Evolutionary conservation across 2,888 invertebrate genomes (phyloP).

Genomic region (Protodeltote pygarga): DNA sequence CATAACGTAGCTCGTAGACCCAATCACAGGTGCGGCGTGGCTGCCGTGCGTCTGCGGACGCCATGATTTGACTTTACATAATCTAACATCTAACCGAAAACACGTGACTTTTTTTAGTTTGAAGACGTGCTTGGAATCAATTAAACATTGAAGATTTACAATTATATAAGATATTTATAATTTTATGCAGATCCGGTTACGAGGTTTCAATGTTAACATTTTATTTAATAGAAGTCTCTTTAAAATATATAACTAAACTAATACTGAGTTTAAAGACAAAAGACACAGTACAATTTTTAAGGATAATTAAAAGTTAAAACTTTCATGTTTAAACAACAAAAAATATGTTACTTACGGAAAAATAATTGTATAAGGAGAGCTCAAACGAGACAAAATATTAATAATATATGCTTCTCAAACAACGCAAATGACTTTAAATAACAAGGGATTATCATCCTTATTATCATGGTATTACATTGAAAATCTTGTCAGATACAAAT

Average conservation of each 20-base stretch:
- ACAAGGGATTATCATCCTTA: conserved; percentile 15
- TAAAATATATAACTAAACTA: too few relatives aligned
- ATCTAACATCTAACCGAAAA: conserved; percentile 60
- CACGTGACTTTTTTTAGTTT: conserved; percentile 43
- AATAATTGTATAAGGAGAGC: too few relatives aligned
- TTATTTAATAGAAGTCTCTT: too few relatives aligned
- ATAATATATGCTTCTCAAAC: too few relatives aligned
- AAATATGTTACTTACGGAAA: too few relatives aligned
- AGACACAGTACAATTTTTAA: too few relatives aligned
- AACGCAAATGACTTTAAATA: too few relatives aligned
- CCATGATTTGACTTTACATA: conserved; percentile 53
- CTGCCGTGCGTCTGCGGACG: conserved; percentile 29
- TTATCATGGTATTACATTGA: conserved; percentile 6
- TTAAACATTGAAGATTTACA: conserved; percentile 1
- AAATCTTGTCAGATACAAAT: conserved; percentile 28
- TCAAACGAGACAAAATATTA: too few relatives aligned
- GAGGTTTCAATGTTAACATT: background rate
- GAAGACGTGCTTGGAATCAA: conserved; percentile 26
- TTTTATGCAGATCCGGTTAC: conserved; percentile 28
- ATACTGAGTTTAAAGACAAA: too few relatives aligned
- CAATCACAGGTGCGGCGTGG: conserved; percentile 49
- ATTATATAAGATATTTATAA: conserved; percentile 14
- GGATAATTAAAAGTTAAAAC: too few relatives aligned
- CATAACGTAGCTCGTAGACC: conserved; percentile 65
- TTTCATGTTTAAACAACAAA: too few relatives aligned